Percentiles rank a stretch among this genome's conserved stretches.
Evolutionary conservation across 2,113 vertebrate genomes (phyloP).

Genomic region (Poecilia latipinna): DNA sequence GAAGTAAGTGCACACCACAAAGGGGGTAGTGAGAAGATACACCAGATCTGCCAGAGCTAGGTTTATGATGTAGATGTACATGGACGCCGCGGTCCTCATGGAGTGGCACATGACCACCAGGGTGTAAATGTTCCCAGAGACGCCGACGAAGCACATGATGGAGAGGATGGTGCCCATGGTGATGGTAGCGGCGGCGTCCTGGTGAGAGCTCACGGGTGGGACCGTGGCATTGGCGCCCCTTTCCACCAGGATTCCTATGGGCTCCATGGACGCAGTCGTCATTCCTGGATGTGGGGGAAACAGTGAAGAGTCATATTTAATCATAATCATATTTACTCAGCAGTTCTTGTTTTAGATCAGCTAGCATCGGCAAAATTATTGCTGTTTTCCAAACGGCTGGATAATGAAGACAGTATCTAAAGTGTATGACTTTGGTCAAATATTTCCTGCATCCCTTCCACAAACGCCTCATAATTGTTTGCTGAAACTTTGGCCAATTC

Average conservation of each 20-base stretch:
- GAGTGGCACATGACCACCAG: constrained; percentile 91
- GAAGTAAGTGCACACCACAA: constrained; percentile 91
- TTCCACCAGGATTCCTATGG: constrained; percentile 67
- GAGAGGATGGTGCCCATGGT: constrained; percentile 88
- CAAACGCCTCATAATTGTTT: too few species aligned
- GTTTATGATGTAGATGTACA: constrained; percentile 95
- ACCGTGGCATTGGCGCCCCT: constrained; percentile 69
- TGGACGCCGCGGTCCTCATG: constrained; percentile 87
- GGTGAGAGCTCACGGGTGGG: constrained; percentile 26
- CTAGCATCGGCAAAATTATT: too few species aligned
- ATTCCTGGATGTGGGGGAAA: constrained; percentile 44
- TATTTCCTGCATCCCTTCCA: too few species aligned
- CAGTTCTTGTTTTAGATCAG: too few species aligned
- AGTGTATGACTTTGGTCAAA: too few species aligned
- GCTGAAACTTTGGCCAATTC: too few species aligned
- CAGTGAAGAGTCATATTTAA: too few species aligned
- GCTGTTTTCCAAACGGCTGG: too few species aligned
- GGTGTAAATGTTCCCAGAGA: constrained; percentile 90
- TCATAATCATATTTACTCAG: too few species aligned
- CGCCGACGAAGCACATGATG: constrained; percentile 88
- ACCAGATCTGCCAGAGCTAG: constrained; percentile 89
- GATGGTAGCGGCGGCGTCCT: constrained; percentile 85
- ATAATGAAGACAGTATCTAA: too few species aligned
- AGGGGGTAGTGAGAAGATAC: constrained; percentile 91
- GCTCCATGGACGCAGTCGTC: constrained; percentile 78